Conservation (phyloP, 2,888 invertebrate genomes). For the Steromphala cineraria region DNA sequence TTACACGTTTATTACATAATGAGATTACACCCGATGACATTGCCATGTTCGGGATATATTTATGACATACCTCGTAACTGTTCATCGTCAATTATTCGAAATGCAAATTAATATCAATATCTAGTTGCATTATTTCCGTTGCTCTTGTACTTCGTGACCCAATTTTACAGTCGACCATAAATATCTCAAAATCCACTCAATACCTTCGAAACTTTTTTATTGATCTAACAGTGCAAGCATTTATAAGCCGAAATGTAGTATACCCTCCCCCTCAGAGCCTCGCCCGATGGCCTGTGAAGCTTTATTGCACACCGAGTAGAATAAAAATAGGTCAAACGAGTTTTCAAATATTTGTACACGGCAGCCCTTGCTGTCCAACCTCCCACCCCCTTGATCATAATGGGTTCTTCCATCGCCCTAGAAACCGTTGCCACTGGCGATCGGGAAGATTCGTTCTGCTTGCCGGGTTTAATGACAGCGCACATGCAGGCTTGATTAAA, state of each 20-base stretch:
- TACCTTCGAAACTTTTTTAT: not conserved
- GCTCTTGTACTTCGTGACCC: no score
- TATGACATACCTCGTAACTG: no score
- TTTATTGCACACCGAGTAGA: not conserved
- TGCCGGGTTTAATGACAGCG: slow-evolving; percentile 3
- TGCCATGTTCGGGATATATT: no score
- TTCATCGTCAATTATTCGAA: no score
- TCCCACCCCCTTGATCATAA: not conserved
- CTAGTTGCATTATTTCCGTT: no score
- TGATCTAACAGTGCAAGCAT: not conserved
- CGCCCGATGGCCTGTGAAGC: not conserved
- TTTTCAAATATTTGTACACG: slow-evolving; percentile 12
- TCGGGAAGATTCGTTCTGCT: slow-evolving; percentile 11
- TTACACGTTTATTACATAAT: no score
- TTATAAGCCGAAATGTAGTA: not conserved
- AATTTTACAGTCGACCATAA: no score
- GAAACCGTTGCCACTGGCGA: slow-evolving; percentile 17
- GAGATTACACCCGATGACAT: no score
- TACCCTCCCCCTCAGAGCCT: not conserved
- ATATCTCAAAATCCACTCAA: no score
- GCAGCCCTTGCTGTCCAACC: not conserved
- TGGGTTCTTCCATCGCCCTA: slow-evolving; percentile 5
- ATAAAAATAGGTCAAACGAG: slow-evolving; percentile 10
- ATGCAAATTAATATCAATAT: no score
- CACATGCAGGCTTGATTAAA: slow-evolving; percentile 19